Evolutionary conservation across 2,888 invertebrate species (phyloP).

Genomic region (Mythimna lalbum): DNA sequence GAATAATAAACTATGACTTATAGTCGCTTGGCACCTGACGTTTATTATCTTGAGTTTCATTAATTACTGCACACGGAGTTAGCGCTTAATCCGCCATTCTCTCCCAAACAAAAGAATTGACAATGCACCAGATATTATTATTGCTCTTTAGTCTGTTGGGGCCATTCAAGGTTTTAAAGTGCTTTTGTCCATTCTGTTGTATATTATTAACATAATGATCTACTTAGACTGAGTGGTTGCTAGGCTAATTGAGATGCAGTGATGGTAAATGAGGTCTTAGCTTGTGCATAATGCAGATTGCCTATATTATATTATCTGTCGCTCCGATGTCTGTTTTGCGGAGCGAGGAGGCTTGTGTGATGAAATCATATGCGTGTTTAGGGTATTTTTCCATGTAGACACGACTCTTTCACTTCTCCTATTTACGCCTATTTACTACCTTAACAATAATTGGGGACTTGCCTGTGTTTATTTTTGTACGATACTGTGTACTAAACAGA

Average conservation of each 20-base stretch:
- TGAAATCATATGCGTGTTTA: too few species aligned
- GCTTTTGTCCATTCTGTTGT: conserved; percentile 39
- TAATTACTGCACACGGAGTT: conserved; percentile 60
- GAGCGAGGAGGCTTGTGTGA: too few species aligned
- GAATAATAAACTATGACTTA: conserved; percentile 50
- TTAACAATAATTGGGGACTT: too few species aligned
- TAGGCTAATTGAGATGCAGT: conserved; percentile 12
- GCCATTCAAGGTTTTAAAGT: conserved; percentile 39
- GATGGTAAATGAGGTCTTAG: not conserved
- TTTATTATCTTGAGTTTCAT: conserved; percentile 63
- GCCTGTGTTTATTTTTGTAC: too few species aligned
- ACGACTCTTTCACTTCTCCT: too few species aligned
- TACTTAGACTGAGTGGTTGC: conserved; percentile 14
- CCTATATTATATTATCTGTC: not conserved
- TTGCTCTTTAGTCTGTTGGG: conserved; percentile 45
- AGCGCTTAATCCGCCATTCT: conserved; percentile 59
- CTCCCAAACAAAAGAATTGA: conserved; percentile 57
- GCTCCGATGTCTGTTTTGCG: not conserved
- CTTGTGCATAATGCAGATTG: not conserved
- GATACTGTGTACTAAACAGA: too few species aligned
- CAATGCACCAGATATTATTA: conserved; percentile 63
- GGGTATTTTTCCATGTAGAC: too few species aligned
- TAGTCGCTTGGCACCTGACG: conserved; percentile 47
- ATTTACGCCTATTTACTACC: too few species aligned
- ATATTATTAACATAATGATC: conserved; percentile 25